Evolutionary conservation across 2,797 vertebrate species (phyloP).

Genomic region (Champsocephalus esox): DNA sequence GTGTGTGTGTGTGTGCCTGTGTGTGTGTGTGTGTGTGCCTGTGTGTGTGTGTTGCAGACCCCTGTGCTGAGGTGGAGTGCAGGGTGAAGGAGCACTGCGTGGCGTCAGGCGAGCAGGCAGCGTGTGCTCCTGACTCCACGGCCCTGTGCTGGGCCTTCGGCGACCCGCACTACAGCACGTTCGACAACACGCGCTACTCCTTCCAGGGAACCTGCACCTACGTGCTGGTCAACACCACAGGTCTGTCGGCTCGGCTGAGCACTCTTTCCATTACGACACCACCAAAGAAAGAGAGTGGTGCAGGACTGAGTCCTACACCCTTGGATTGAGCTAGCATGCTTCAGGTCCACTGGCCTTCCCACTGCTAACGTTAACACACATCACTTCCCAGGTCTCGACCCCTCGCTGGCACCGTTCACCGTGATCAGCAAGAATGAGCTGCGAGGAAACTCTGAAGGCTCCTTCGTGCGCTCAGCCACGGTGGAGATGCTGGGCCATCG

Average conservation of each 20-base stretch:
- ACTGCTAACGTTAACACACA: background rate
- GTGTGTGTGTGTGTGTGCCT: too few relatives aligned
- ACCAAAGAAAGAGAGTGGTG: too few relatives aligned
- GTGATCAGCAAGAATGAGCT: slow-evolving; percentile 63
- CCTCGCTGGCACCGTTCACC: slow-evolving; percentile 21
- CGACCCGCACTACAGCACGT: slow-evolving; percentile 41
- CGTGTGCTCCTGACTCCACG: slow-evolving; percentile 26
- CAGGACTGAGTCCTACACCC: too few relatives aligned
- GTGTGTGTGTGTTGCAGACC: slow-evolving; percentile 32
- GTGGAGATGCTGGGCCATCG: slow-evolving; percentile 31
- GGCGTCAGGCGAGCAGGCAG: slow-evolving; percentile 10
- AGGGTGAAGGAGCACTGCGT: slow-evolving; percentile 41
- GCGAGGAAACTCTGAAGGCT: slow-evolving; percentile 37
- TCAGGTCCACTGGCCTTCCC: too few relatives aligned
- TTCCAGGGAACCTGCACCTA: slow-evolving; percentile 57
- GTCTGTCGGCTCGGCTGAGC: slow-evolving; percentile 2
- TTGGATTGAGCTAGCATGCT: too few relatives aligned
- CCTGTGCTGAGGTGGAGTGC: slow-evolving; percentile 26
- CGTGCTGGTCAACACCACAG: slow-evolving; percentile 49
- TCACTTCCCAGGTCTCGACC: slow-evolving; percentile 27
- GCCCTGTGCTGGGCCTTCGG: slow-evolving; percentile 33
- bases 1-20: too few relatives aligned
- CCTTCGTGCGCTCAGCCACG: slow-evolving; percentile 40
- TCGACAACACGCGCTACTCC: slow-evolving; percentile 6
- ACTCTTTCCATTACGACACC: background rate